Evolutionary conservation across 2,113 vertebrate genomes (phyloP).

Genomic region (Psephotus haematonotus): DNA sequence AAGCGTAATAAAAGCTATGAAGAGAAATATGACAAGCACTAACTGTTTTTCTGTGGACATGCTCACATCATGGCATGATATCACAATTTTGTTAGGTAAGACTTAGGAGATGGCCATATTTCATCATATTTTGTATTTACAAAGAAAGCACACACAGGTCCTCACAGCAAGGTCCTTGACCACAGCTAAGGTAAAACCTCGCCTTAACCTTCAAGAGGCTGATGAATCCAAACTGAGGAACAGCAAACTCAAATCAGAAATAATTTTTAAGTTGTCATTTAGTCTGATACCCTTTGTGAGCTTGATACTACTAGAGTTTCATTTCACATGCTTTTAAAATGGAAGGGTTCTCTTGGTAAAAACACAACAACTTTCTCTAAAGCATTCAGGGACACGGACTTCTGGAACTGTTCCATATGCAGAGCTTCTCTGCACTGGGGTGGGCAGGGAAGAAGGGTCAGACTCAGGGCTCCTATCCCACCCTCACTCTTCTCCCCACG

Average conservation of each 20-base stretch:
- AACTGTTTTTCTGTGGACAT: background rate
- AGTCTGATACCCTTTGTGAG: background rate
- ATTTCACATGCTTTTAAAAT: background rate
- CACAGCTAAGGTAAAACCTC: background rate
- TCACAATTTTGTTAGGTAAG: background rate
- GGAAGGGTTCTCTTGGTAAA: background rate
- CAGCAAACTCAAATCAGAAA: background rate
- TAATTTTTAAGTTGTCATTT: background rate
- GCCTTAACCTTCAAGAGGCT: background rate
- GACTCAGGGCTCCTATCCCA: background rate
- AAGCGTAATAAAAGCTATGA: background rate
- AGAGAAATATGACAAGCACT: background rate
- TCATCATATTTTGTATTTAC: background rate
- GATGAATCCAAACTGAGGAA: background rate
- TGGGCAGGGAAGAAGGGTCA: background rate
- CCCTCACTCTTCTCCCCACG: background rate
- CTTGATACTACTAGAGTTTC: background rate
- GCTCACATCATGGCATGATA: background rate
- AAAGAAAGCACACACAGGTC: background rate
- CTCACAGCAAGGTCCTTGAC: background rate
- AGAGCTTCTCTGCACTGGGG: background rate
- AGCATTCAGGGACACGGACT: background rate
- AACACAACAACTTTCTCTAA: background rate
- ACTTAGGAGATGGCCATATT: background rate
- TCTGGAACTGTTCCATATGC: background rate